Evolutionary conservation across 2,113 vertebrate species (phyloP), one percentile per base, ranked within the genome.

Genomic region (Seriola dumerili): DNA sequence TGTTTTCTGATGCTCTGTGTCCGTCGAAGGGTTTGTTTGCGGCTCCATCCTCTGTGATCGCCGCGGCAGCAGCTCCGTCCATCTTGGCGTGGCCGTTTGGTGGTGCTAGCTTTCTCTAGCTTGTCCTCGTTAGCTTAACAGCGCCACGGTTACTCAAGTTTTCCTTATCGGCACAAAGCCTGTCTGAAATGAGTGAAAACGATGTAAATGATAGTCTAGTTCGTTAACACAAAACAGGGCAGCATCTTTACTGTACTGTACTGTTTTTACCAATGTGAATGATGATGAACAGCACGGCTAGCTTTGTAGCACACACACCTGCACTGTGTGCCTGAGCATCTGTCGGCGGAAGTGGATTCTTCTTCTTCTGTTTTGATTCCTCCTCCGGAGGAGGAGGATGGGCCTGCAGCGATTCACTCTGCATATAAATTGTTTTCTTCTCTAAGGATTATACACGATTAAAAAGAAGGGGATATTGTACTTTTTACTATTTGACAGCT

Each of bases 21-120:
- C n/a, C 72, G 65, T 21, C 4, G 23, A 1, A 9, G 8, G 50
- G 21, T 4, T 62, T 73, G 50, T 85, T 64, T 55, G 44, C 74
- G 21, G 52, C 72, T 16, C 4, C 76, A 29, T 85, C 84, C 73
- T 80, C 78, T 25, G 3, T 29, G n/a, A 9, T 52, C 42, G 32
- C 54, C 59, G 72, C 79, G 3, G 74, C 66, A 42, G 76, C 50
- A 72, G 73, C 42, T 71, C 57, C 91, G 72, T 94, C 93, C 93
- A 94, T 94, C 87, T 91, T 94, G 87, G 83, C 48, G 74, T 76
- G 61, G 73, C 50, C 79, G 44, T 62, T 72, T 69, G 64, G 11
- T 68, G 3, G 16, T n/a, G 76, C 64, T 86, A 89, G 81, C 85
- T 80, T 21, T 32, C 69, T 12, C 2, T 11, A 42, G 82, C 73